Evolutionary conservation across 2,113 vertebrate species (phyloP).

Genomic region (Bubo blakistoni): DNA sequence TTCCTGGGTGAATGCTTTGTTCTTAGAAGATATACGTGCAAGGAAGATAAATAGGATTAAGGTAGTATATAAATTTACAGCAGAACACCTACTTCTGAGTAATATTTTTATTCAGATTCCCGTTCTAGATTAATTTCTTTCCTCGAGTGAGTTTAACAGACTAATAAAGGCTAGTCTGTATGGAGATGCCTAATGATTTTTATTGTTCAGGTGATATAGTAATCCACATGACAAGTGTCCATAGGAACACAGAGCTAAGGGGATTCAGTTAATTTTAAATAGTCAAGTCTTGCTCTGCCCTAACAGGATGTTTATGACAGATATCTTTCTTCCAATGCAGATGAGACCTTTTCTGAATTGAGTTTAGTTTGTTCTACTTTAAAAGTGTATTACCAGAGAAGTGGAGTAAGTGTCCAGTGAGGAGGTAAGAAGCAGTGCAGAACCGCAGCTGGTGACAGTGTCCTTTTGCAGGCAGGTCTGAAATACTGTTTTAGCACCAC

Average conservation of each 20-base stretch:
- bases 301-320: not conserved
- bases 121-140: not conserved
- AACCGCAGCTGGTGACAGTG: not conserved
- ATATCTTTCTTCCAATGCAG: not conserved
- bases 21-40: not conserved
- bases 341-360: not conserved
- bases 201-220: not conserved
- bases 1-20: conserved; percentile 10
- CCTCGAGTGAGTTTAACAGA: not conserved
- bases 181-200: not conserved
- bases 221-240: not conserved
- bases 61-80: not conserved
- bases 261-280: not conserved
- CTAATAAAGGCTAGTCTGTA: not conserved
- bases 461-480: not conserved
- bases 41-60: not conserved
- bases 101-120: not conserved
- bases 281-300: not conserved
- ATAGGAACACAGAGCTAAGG: not conserved
- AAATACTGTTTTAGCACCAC: not conserved
- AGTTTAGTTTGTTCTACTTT: not conserved
- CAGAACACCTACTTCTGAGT: not conserved
- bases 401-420: not conserved
- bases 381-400: not conserved
- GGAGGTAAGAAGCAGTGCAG: not conserved